These are phyloP conservation scores for Folsomia candida DNA, from an alignment of 2,888 invertebrate species.

Conservation along the genomic window DNA sequence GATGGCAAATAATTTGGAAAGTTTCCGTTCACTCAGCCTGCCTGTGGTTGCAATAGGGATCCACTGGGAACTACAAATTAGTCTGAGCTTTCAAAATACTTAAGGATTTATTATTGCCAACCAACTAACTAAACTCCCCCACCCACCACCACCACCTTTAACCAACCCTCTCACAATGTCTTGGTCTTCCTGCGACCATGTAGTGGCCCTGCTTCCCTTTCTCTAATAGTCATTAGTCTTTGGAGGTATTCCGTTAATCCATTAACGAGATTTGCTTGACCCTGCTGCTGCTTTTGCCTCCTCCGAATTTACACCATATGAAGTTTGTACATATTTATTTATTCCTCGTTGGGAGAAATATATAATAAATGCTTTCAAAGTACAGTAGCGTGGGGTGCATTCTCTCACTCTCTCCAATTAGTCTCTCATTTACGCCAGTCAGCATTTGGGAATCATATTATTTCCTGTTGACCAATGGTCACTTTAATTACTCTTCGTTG, in stretches of 20 bases:
- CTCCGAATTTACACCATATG: too few relatives aligned
- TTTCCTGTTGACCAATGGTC: background rate
- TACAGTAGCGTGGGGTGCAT: too few relatives aligned
- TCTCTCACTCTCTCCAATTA: too few relatives aligned
- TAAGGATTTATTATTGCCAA: slow-evolving; percentile 19
- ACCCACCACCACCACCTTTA: background rate
- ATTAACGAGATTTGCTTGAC: slow-evolving; percentile 16
- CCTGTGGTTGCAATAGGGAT: background rate
- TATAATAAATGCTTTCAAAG: too few relatives aligned
- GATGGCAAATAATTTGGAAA: background rate
- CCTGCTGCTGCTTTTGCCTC: too few relatives aligned
- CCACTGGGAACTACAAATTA: slow-evolving; percentile 22
- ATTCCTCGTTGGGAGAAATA: too few relatives aligned
- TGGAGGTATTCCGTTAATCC: slow-evolving; percentile 9
- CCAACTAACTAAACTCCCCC: background rate
- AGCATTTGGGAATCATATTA: background rate
- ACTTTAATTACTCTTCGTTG: background rate
- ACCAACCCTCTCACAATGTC: background rate
- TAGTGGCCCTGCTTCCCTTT: background rate
- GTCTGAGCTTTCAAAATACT: slow-evolving; percentile 19
- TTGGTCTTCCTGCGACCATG: background rate
- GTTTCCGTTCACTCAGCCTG: background rate
- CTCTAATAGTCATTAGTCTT: slow-evolving; percentile 3
- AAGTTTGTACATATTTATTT: too few relatives aligned
- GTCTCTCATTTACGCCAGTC: background rate